Percentiles rank a stretch among this genome's conserved stretches.
Conservation (phyloP, 2,888 invertebrate genomes). For the Eupithecia dodoneata region DNA sequence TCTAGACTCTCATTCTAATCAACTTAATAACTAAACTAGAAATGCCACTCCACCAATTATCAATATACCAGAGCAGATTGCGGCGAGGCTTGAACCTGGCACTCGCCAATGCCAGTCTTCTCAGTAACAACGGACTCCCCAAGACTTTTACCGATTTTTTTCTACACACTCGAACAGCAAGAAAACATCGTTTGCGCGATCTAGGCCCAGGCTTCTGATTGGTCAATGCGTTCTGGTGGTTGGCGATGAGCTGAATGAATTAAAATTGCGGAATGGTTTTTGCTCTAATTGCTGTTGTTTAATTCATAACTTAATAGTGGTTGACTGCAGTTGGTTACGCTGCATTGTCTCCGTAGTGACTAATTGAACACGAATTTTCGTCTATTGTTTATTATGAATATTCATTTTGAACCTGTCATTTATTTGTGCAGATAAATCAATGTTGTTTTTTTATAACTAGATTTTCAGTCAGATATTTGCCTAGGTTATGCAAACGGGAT, state of each 20-base stretch:
- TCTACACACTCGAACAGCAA: slow-evolving; percentile 43
- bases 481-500: not conserved
- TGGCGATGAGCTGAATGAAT: slow-evolving; percentile 35
- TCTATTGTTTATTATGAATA: slow-evolving; percentile 7
- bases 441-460: not conserved
- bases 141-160: accelerated
- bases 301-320: slow-evolving; percentile 32
- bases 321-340: slow-evolving; percentile 29
- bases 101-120: slow-evolving; percentile 80
- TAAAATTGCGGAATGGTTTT: slow-evolving; percentile 33
- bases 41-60: slow-evolving; percentile 73
- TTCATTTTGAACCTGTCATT: not conserved
- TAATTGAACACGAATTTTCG: slow-evolving; percentile 14
- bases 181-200: slow-evolving; percentile 64
- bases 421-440: not conserved
- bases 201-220: slow-evolving; percentile 54
- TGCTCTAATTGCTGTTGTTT: slow-evolving; percentile 37
- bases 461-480: not conserved
- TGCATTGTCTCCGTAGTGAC: slow-evolving; percentile 25
- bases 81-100: slow-evolving; percentile 79
- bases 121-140: slow-evolving; percentile 79
- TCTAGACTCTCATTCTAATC: slow-evolving; percentile 46
- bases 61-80: slow-evolving; percentile 63
- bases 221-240: slow-evolving; percentile 53
- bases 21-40: slow-evolving; percentile 54